Conservation (phyloP, 2,797 vertebrate genomes). For the Mormyrops boulengeri region DNA sequence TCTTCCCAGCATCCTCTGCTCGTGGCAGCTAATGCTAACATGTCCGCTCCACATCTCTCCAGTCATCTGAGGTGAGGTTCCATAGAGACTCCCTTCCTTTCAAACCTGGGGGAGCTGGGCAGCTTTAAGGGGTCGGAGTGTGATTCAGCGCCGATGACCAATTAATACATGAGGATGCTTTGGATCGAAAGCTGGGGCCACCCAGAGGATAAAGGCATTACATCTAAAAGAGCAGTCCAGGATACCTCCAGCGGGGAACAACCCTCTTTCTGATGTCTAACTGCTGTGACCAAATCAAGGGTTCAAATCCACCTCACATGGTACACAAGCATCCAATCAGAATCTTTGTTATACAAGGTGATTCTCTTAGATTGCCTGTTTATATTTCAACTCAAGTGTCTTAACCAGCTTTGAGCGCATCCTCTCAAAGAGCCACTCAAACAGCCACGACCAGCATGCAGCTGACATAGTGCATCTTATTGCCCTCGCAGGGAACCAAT, state of each 20-base stretch:
- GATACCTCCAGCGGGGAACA: background rate
- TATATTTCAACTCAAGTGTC: background rate
- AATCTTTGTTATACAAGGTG: background rate
- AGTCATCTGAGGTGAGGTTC: background rate
- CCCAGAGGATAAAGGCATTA: background rate
- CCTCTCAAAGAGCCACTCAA: background rate
- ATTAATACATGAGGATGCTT: background rate
- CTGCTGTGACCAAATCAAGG: background rate
- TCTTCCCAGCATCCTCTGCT: background rate
- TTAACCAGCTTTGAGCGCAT: background rate
- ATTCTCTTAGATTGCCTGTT: background rate
- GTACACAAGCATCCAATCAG: background rate
- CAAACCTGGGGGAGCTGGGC: background rate
- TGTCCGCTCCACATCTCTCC: background rate
- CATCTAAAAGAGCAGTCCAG: background rate
- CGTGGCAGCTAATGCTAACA: background rate
- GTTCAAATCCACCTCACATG: background rate
- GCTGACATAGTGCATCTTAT: background rate
- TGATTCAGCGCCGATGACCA: background rate
- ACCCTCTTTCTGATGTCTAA: background rate
- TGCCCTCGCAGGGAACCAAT: background rate
- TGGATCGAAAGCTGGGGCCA: background rate
- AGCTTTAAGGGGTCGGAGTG: background rate
- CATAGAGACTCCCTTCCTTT: background rate
- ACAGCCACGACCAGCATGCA: background rate